Evolutionary conservation across 2,797 vertebrate species (phyloP).

Genomic region (Cyclopterus lumpus): DNA sequence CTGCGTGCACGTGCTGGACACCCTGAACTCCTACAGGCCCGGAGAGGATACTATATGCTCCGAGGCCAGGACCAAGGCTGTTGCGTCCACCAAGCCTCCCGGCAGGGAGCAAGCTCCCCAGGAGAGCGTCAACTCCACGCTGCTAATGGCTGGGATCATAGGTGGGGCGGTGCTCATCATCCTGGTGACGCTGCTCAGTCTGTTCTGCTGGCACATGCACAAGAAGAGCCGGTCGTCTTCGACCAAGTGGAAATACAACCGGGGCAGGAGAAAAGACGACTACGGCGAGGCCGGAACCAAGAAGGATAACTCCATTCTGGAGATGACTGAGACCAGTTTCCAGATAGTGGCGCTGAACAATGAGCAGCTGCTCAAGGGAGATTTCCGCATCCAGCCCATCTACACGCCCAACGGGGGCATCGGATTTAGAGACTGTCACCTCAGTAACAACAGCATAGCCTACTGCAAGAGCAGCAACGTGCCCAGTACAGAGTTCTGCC

Average conservation of each 20-base stretch:
- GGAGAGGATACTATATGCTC: conserved; percentile 95
- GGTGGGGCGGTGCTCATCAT: conserved; percentile 94
- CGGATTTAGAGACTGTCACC: conserved; percentile 97
- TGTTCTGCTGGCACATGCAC: conserved; percentile 98
- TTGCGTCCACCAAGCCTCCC: conserved; percentile 84
- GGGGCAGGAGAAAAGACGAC: conserved; percentile 98
- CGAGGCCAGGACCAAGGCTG: conserved; percentile 91
- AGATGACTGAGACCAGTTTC: conserved; percentile 99
- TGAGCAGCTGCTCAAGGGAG: conserved; percentile 99
- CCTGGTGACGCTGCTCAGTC: conserved; percentile 89
- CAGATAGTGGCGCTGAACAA: conserved; percentile 99
- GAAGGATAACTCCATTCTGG: conserved; percentile 99
- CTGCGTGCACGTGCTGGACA: conserved; percentile 94
- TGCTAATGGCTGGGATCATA: conserved; percentile 92
- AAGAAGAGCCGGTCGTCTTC: conserved; percentile 94
- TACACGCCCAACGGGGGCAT: conserved; percentile 98
- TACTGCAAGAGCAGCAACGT: conserved; percentile 97
- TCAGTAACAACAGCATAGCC: conserved; percentile 96
- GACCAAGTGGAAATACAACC: conserved; percentile 98
- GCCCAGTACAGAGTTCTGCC: conserved; percentile 96
- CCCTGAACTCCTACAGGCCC: conserved; percentile 90
- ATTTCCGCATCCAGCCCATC: conserved; percentile 99
- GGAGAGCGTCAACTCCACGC: conserved; percentile 91
- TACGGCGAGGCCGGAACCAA: conserved; percentile 99
- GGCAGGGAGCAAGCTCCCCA: conserved; percentile 91